Conservation (phyloP, 2,888 invertebrate genomes). For the Byasa hedistus region DNA sequence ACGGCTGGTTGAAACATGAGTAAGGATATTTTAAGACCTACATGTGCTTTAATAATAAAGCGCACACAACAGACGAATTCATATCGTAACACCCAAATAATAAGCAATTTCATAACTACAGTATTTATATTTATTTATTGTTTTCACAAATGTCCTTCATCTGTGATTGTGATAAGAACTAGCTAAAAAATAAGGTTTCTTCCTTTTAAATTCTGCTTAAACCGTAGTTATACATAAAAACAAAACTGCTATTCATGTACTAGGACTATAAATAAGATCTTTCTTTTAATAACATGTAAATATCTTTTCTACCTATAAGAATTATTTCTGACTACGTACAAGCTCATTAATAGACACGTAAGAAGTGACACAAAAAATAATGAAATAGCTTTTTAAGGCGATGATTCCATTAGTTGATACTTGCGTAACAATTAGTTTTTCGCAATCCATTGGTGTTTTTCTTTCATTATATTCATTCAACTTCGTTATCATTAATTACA, state of each 20-base stretch:
- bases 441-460: neutral
- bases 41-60: too few relatives aligned
- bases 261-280: neutral
- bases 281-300: neutral
- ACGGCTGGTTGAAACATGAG: too few relatives aligned
- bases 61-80: too few relatives aligned
- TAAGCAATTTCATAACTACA: too few relatives aligned
- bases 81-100: too few relatives aligned
- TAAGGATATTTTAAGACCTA: too few relatives aligned
- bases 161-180: too few relatives aligned
- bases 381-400: constrained; percentile 1
- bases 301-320: neutral
- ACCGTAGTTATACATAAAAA: too few relatives aligned
- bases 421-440: constrained; percentile 7
- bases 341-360: neutral
- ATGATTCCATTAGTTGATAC: constrained; percentile 6
- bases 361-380: constrained; percentile 8
- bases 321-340: neutral
- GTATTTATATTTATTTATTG: too few relatives aligned
- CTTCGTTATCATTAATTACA: neutral
- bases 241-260: neutral
- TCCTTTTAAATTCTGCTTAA: too few relatives aligned
- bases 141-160: too few relatives aligned
- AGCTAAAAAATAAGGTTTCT: too few relatives aligned
- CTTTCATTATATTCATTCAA: neutral